Conservation (phyloP, 2,113 vertebrate genomes). For the Microtus montanus region DNA sequence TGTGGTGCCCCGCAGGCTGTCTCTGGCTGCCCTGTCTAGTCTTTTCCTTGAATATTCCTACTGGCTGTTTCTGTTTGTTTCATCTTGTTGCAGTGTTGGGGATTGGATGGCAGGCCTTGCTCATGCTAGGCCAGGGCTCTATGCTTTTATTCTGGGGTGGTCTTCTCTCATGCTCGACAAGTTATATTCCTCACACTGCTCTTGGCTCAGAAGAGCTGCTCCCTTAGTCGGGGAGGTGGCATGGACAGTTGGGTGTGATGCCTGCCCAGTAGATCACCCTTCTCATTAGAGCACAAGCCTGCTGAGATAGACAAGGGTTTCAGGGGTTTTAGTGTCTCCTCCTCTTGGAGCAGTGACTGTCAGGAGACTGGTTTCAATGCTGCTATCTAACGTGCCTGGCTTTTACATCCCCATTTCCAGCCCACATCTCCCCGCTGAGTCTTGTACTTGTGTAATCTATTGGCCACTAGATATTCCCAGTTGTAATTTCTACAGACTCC, state of each 20-base stretch:
- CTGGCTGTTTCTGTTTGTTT: not conserved
- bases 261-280: not conserved
- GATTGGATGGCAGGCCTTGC: not conserved
- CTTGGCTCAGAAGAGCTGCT: not conserved
- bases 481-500: conserved; percentile 6
- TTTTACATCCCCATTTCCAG: not conserved
- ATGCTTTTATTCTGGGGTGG: not conserved
- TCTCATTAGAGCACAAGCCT: not conserved
- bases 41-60: not conserved
- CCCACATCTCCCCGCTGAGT: not conserved
- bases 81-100: not conserved
- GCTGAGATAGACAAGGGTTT: not conserved
- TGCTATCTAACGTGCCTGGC: not conserved
- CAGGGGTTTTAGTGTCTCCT: not conserved
- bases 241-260: not conserved
- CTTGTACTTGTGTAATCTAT: not conserved
- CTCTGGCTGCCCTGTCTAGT: not conserved
- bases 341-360: not conserved
- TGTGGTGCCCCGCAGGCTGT: too few relatives aligned
- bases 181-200: not conserved
- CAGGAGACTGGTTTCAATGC: not conserved
- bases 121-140: not conserved
- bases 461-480: not conserved
- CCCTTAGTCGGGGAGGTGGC: too few relatives aligned
- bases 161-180: not conserved